Evolutionary conservation across 2,888 invertebrate genomes (phyloP), one percentile per base, ranked within the genome.

Genomic region (Cotesia congregata): DNA sequence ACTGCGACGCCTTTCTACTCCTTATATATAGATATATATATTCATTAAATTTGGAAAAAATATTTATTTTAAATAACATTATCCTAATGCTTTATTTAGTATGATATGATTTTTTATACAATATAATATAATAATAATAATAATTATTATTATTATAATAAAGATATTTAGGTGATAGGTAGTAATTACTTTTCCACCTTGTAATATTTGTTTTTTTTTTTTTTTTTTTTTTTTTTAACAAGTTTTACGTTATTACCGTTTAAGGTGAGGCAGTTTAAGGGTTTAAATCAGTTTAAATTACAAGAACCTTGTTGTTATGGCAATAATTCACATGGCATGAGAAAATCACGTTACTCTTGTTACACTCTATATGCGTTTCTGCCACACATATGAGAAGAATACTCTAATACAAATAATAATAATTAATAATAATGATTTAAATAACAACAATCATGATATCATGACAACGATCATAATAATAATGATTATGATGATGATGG

Each of bases 281-380:
- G 67, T 39, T 67, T 1, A 80, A 81, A 81, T 81, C 80, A 81
- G 67, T 39, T 67, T 1, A 80, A 81, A 81, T 81, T 81, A 81
- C 80, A 81, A 80, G 81, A 79, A 79, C 79, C 80, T 75, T 77
- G 69, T 77, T 80, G 72, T 77, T 80, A 67, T 78, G 75, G 77
- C 74, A 72, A 80, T 81, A 81, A 80, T 81, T 81, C 79, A 78
- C 75, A 64, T 85, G 80, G 84, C 84, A 84, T 84, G 84, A 83
- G 83, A 82, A 82, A 82, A 81, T 80, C 80, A 80, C 84, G 84
- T 84, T 84, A 84, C 83, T 84, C 85, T 84, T 82, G 80, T 70
- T 65, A 20, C 62, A 71, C 61, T 12, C 60, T 40, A 2, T 40
- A 2, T 4, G 7, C 50, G 30, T 30, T 30, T 30, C 30, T 30